Evolutionary conservation across 1,140 invertebrate species (phyloP), one percentile per base, ranked within the genome.

Genomic region (Ericerus pela): DNA sequence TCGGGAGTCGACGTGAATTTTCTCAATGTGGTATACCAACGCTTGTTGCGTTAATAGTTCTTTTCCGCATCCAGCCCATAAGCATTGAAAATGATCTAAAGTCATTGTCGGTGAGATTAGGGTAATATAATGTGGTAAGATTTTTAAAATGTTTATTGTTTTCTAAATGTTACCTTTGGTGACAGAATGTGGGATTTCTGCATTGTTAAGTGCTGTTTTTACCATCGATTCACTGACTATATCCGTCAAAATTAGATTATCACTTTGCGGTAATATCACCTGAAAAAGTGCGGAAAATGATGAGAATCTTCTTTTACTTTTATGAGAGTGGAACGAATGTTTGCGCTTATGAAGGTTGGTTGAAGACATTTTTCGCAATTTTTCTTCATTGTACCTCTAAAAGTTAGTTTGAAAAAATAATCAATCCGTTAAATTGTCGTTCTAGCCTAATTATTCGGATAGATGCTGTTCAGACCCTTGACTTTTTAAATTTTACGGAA

Each of bases 1-100:
- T 14, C 53, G 52, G 2, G 59, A 24, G 64, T 95, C 91, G 26
- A 97, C 85, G 64, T 97, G 93, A 8, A 74, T 74, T 66, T 85
- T 86, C 66, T 96, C 91, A 55, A 96, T 92, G 67, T 96, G 93
- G 31, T 80, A 77, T 0, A 96, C 91, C 27, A 96, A 72, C 2
- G 79, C 76, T 33, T 78, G 82, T 62, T 92, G 87, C 2, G 41
- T 24, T 24, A 24, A 2, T 4, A 47, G 16, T 47, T 47, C 41
- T 22, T 47, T 47, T 24, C 41, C 18, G 41, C 41, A 47, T 22
- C 41, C 41, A 22, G 26, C 20, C 41, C 41, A 47, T 18, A 24
- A 5, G 26, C 41, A 47, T 16, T 47, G 41, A 47, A 24, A 16
- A 2, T 8, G 26, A 47, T 47, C 41, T 47, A 47, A 47, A 4